phyloP scores from a whole-genome alignment of 1,140 invertebrate species.

The Oreohelix idahoensis region DNA sequence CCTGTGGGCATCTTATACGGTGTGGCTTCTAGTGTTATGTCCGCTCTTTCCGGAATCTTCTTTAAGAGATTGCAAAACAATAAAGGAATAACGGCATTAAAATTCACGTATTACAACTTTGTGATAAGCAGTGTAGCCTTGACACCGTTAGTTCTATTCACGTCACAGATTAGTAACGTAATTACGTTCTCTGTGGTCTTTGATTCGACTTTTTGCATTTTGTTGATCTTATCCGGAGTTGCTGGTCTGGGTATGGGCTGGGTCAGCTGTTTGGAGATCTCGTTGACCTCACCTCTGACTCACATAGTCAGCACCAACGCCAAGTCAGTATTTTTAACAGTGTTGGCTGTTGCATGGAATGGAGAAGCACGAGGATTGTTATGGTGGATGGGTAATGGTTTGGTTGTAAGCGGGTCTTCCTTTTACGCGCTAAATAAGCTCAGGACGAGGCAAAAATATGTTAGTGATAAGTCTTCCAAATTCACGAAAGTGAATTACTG shows the following conservation, averaged over 20 bases:
- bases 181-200: background rate
- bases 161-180: background rate
- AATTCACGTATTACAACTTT: background rate
- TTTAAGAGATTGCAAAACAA: too few species aligned
- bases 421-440: conserved; percentile 50
- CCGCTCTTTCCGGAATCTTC: too few species aligned
- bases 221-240: conserved; percentile 60
- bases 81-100: too few species aligned
- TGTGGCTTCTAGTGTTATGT: too few species aligned
- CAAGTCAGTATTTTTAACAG: conserved; percentile 69
- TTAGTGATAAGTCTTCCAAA: background rate
- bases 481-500: too few species aligned
- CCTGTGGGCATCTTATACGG: too few species aligned
- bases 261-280: conserved; percentile 69
- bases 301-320: conserved; percentile 72
- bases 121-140: background rate
- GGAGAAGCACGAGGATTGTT: conserved; percentile 60
- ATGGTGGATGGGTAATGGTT: conserved; percentile 70
- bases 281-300: conserved; percentile 69
- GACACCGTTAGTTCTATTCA: background rate
- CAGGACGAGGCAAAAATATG: background rate
- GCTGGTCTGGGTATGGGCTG: conserved; percentile 66
- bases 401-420: conserved; percentile 66
- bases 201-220: conserved; percentile 57
- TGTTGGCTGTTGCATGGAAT: conserved; percentile 67